A percentile compares a stretch with the other conserved stretches of the same genome.
These are phyloP conservation scores for Xestia sexstrigata DNA, from an alignment of 2,888 invertebrate species.

Conservation along the genomic window DNA sequence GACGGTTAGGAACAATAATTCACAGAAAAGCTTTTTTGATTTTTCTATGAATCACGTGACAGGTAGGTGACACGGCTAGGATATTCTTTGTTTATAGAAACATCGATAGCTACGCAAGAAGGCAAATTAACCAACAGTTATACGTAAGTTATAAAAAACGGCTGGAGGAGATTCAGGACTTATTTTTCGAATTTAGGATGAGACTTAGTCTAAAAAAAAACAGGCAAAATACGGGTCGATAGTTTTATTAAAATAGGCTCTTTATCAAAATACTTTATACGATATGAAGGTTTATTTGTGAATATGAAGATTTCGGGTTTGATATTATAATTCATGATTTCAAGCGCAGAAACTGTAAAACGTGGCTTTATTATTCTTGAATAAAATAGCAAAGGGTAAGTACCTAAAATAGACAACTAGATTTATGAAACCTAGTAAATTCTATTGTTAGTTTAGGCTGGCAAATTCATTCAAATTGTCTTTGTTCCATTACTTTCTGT, in stretches of 20 bases:
- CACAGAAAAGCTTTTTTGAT: too few species aligned
- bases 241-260: not conserved
- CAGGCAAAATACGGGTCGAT: not conserved
- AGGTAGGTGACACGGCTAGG: too few species aligned
- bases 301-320: slow-evolving; percentile 14
- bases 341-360: not conserved
- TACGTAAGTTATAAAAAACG: too few species aligned
- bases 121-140: too few species aligned
- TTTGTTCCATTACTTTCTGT: slow-evolving; percentile 35
- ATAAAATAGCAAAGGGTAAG: slow-evolving; percentile 3
- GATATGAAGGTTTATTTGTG: not conserved
- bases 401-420: slow-evolving; percentile 22
- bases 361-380: slow-evolving; percentile 26
- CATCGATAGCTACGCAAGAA: too few species aligned
- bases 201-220: not conserved
- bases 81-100: too few species aligned
- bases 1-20: too few species aligned
- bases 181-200: not conserved
- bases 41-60: too few species aligned
- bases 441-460: slow-evolving; percentile 28
- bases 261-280: not conserved
- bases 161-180: not conserved
- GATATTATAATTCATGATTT: slow-evolving; percentile 21
- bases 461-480: slow-evolving; percentile 34
- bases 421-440: slow-evolving; percentile 30